These are phyloP conservation scores for Asarcornis scutulata DNA, from an alignment of 2,113 vertebrate genomes.

Conservation along the genomic window DNA sequence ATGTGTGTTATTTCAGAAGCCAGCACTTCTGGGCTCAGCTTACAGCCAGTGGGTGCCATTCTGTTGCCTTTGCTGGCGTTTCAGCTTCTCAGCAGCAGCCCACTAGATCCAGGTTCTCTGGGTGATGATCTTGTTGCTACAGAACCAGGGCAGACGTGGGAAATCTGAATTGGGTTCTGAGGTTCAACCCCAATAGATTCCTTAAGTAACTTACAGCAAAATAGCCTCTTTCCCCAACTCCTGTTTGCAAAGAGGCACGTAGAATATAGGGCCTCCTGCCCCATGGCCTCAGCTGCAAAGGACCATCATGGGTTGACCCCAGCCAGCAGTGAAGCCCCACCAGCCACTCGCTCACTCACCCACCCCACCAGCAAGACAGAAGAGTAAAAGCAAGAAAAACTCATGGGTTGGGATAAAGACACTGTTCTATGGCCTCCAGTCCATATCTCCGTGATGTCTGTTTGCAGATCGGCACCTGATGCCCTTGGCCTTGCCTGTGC, in stretches of 20 bases:
- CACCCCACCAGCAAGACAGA: too few relatives aligned
- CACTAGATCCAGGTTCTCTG: not conserved
- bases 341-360: not conserved
- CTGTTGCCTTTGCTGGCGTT: not conserved
- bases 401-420: too few relatives aligned
- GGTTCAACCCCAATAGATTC: not conserved
- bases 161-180: not conserved
- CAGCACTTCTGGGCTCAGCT: not conserved
- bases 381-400: too few relatives aligned
- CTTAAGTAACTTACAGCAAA: not conserved
- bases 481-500: not conserved
- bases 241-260: not conserved
- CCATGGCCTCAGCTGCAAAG: not conserved
- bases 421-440: too few relatives aligned
- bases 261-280: not conserved
- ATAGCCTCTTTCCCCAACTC: not conserved
- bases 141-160: not conserved
- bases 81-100: not conserved
- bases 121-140: not conserved
- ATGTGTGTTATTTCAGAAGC: not conserved
- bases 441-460: not conserved
- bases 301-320: not conserved
- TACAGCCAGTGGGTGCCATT: not conserved
- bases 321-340: not conserved
- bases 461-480: not conserved